phyloP scores from a whole-genome alignment of 2,113 vertebrate genomes.

The Gavialis gangeticus region DNA sequence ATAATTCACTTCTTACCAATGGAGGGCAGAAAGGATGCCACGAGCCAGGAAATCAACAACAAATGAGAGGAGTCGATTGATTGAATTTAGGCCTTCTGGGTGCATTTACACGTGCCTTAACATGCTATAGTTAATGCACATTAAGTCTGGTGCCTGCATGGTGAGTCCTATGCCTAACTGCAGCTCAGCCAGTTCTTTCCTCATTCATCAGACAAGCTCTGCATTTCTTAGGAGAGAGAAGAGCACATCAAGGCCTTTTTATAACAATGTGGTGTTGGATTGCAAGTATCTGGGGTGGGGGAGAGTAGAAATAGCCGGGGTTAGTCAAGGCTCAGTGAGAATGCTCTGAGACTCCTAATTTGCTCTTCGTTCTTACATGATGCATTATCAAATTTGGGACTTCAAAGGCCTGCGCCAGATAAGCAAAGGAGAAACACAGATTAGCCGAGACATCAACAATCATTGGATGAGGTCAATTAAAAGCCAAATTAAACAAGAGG shows the following conservation, averaged over 20 bases:
- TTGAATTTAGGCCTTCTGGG: not conserved
- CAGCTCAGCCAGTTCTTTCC: not conserved
- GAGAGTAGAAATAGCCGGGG: not conserved
- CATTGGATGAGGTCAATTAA: constrained; percentile 38
- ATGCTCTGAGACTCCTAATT: constrained; percentile 30
- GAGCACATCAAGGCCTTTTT: not conserved
- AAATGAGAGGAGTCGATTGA: not conserved
- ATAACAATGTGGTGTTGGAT: not conserved
- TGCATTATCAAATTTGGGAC: constrained; percentile 22
- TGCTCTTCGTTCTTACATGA: constrained; percentile 18
- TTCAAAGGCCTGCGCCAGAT: constrained; percentile 65
- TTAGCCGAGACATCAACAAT: constrained; percentile 45
- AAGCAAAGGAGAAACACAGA: constrained; percentile 53
- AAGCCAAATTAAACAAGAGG: constrained; percentile 72
- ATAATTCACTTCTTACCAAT: not conserved
- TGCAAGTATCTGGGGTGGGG: not conserved
- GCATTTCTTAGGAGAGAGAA: not conserved
- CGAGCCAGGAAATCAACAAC: not conserved
- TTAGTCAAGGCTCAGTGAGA: not conserved
- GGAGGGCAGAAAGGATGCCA: not conserved
- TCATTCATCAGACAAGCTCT: not conserved
- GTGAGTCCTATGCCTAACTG: too few species aligned
- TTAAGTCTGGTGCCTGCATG: too few species aligned
- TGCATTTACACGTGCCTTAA: too few species aligned
- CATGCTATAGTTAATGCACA: too few species aligned